Evolutionary conservation across 2,113 vertebrate species (phyloP).

Genomic region (Paraplagusia blochii): DNA sequence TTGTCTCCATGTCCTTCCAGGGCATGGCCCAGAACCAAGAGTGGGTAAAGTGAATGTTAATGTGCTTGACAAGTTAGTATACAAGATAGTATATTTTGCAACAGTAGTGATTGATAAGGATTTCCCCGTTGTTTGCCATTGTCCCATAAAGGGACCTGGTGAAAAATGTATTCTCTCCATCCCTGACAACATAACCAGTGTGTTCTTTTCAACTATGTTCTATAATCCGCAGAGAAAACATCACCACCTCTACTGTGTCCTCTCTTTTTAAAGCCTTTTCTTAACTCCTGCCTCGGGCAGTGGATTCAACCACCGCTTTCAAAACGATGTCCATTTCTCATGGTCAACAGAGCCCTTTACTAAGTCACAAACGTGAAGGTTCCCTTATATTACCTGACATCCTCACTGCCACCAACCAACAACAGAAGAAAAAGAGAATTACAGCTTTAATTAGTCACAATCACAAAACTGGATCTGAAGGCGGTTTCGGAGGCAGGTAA

Average conservation of each 20-base stretch:
- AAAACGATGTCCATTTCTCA: conserved; percentile 57
- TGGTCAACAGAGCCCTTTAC: conserved; percentile 58
- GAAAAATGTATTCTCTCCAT: too few relatives aligned
- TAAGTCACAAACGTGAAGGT: conserved; percentile 61
- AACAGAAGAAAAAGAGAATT: conserved; percentile 34
- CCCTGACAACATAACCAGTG: not conserved
- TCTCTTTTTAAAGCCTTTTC: conserved; percentile 36
- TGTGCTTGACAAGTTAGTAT: conserved; percentile 6
- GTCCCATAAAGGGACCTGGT: not conserved
- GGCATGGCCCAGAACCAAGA: conserved; percentile 15
- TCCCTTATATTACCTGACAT: conserved; percentile 50
- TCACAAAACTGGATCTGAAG: conserved; percentile 18
- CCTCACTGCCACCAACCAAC: conserved; percentile 35
- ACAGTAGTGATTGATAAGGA: conserved; percentile 29
- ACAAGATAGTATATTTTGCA: too few relatives aligned
- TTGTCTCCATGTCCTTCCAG: conserved; percentile 53
- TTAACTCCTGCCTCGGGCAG: conserved; percentile 29
- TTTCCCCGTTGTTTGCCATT: conserved; percentile 5
- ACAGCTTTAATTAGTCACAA: conserved; percentile 1
- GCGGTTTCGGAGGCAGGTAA: not conserved
- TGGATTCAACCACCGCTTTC: conserved; percentile 52
- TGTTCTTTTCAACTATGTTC: conserved; percentile 20
- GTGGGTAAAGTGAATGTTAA: conserved; percentile 12
- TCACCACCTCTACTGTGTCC: conserved; percentile 20
- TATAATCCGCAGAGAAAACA: conserved; percentile 31